Percentiles rank a stretch among this genome's conserved stretches.
Conservation (phyloP, 2,797 vertebrate genomes). For the Cetoscarus ocellatus region DNA sequence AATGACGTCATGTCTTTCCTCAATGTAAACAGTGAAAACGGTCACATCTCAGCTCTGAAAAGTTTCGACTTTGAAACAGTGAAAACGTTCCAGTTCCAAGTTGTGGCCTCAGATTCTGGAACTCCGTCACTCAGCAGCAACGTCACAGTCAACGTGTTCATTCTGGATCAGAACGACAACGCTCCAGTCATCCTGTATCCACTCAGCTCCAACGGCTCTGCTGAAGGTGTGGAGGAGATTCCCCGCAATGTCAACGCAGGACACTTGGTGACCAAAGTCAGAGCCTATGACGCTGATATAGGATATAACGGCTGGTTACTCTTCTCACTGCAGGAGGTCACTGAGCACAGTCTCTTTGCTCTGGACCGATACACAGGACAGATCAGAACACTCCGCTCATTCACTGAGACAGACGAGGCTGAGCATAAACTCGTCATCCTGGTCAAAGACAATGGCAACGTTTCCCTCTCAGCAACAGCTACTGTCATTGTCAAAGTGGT, state of each 20-base stretch:
- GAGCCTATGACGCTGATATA: conserved; percentile 63
- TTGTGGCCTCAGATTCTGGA: conserved; percentile 56
- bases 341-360: conserved; percentile 23
- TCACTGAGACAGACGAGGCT: conserved; percentile 41
- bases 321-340: conserved; percentile 50
- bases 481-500: conserved; percentile 55
- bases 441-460: conserved; percentile 74
- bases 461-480: conserved; percentile 65
- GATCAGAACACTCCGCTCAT: conserved; percentile 34
- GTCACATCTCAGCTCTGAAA: neutral
- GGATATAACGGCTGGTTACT: conserved; percentile 61
- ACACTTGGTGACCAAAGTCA: conserved; percentile 51
- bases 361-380: conserved; percentile 37
- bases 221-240: conserved; percentile 47
- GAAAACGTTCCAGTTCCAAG: conserved; percentile 45
- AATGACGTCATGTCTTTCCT: conserved; percentile 58
- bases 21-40: conserved; percentile 63
- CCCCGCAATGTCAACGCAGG: conserved; percentile 52
- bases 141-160: conserved; percentile 52
- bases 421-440: conserved; percentile 55
- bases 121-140: conserved; percentile 41
- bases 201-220: conserved; percentile 56
- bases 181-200: conserved; percentile 64
- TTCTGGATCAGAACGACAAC: conserved; percentile 70
- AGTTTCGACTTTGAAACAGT: conserved; percentile 22